Base-by-base conservation (phyloP, 2,888 invertebrate genomes). In the Dryocosmus kuriphilus region DNA sequence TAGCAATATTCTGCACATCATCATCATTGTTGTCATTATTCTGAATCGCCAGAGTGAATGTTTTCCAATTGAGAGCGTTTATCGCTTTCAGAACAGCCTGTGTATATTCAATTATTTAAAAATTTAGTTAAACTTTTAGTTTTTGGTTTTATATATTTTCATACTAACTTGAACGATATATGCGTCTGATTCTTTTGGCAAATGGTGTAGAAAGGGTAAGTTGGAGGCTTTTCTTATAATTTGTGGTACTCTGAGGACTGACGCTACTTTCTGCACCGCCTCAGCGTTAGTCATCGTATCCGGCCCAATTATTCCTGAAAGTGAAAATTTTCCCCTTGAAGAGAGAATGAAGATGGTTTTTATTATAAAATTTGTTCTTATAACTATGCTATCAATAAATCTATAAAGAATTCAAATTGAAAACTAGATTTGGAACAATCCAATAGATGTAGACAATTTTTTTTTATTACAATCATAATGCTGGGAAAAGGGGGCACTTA, bases 271-370 rank as follows among this genome's bases (percentile, higher is more conserved):
- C 75, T 91, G 89, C 38, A 91, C 89, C 6, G 89, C 90, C 79
- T 90, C 88, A 74, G 88, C 87, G 62, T 89, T 89, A 24, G 87
- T 84, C 46, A 85, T 57, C 46, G 89, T 88, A 77, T 91, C 91
- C 4, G 92, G 92, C 38, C 92, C 92, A 65, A 92, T 89, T 77
- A 92, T 89, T 81, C 92, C 92, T 92, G 78, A 76, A 84, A 83
- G 76, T 30, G 7, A 61, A 46, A 32, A 62, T 27, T 32, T 30
- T 46, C 0, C 14, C 27, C 19, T 30, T 60, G 57, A 60, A 24
- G 16, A 24, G 30, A 74, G 4, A 55, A 74, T 73, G 16, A 22
- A n/a, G n/a, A 51, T 46, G 46, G 2, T 46, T 46, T 46, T n/a
- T n/a, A n/a, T 38, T 11, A 38, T 14, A 38, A 4, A 2, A 7